Base-by-base conservation (phyloP, 2,888 invertebrate genomes). In the Metacarcinus magister region DNA sequence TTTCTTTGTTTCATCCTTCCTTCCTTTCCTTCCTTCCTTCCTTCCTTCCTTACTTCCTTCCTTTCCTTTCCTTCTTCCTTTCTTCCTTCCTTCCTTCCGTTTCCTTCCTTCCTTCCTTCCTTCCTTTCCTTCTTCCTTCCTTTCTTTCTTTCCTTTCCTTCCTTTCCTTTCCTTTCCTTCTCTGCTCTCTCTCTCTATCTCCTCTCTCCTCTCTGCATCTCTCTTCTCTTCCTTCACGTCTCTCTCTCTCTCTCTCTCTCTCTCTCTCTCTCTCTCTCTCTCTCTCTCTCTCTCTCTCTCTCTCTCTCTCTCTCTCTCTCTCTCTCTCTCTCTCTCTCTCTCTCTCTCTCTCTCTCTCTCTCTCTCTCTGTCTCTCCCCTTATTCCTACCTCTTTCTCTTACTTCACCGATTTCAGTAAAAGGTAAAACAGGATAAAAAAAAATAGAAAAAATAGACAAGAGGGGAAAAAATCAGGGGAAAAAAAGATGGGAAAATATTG, bases 301-400 rank as follows among this genome's bases (percentile, higher is more conserved):
- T 90, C 90, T 39, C n/a, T 48, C 92, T 92, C 39, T 60, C 60
- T 93, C 92, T 60, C 60, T 60, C 92, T 32, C 60, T 60, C 60
- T 60, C 60, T 93, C 60, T 93, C 39, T 93, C 92, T 60, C 28
- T 75, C 67, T n/a, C 67, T 75, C 67, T n/a, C 67, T 75, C 67
- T n/a, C 67, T 75, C 75, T 75, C 28, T 75, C 75, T 28, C 28
- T 75, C 75, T 28, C 75, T 75, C 75, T 28, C 75, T 75, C 75
- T 28, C 75, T 75, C 75, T 28, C 75, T 75, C 28, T 46, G 28
- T 46, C 39, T n/a, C 28, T 54, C n/a, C 54, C 54, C 16, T 2
- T 2, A 13, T 54, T 16, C 54, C 16, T 54, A 0, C 54, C 2
- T 54, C 54, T 2, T 54, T 54, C 54, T 16, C 2, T 54, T 16